Evolutionary conservation across 1,140 invertebrate species (phyloP), one percentile per base, ranked within the genome.

Genomic region (Procambarus clarkii): DNA sequence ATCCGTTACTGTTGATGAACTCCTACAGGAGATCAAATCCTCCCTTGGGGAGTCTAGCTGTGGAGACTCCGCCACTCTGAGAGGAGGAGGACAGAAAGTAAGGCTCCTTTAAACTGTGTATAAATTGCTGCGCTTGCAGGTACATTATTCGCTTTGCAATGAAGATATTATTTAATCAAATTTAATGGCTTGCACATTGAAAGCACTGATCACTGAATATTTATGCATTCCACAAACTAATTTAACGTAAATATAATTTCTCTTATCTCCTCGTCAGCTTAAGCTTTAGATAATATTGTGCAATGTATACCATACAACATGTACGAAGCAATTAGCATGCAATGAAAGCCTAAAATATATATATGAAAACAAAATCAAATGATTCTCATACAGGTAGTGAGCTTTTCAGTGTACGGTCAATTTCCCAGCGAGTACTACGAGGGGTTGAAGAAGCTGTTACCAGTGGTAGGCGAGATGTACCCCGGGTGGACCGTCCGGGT

Each of bases 401-500:
- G 48, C 34, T 82, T 34, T 24, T 82, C 80, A 24, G 48, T 82
- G 80, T 54, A 60, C 50, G 80, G 80, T n/a, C 13, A 44, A 9
- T 44, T 7, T 5, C 58, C 48, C 3, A 60, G 13, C 8, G 50
- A 58, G 4, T 82, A 82, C 34, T 34, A 44, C 46, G 11, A 54
- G 13, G 80, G 80, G n/a, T 4, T 54, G 34, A 21, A n/a, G 80
- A 24, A 82, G 80, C 18, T 82, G 58, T 15, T 82, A n/a, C 50
- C 50, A 13, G 48, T 48, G 1, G n/a, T 82, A 9, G 11, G 24
- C 3, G 48, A 82, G 54, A 21, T 60, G n/a, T 82, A 82, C 80
- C 80, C 84, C 15, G 84, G 74, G 18, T 86, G 84, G 84, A 77
- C 4, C 3, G 71, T 77, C 5, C 18, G 84, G 13, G 44, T 86